phyloP scores from a whole-genome alignment of 2,797 vertebrate species.

The Buphagus erythrorhynchus region DNA sequence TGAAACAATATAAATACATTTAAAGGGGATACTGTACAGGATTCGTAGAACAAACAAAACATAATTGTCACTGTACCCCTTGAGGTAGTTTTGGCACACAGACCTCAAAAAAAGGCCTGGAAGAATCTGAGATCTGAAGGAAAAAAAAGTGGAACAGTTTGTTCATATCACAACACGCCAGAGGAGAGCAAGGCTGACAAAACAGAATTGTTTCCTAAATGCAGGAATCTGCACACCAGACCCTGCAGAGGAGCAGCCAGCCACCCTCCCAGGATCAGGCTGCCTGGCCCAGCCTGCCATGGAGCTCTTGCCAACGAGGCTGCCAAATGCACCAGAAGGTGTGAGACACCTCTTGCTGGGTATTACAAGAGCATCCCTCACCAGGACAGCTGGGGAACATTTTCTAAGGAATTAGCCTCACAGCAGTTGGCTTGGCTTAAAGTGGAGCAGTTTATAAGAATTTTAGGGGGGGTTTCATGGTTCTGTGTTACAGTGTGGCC shows the following conservation, averaged over 20 bases:
- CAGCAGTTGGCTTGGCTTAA: neutral
- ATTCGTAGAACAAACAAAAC: conserved; percentile 45
- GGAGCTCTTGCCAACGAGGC: neutral
- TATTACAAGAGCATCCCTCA: neutral
- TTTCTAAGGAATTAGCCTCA: neutral
- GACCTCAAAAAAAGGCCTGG: neutral
- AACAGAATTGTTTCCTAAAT: neutral
- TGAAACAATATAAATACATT: conserved; percentile 20
- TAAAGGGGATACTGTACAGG: conserved; percentile 3
- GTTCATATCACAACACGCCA: neutral
- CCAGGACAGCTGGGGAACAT: neutral
- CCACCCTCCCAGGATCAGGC: neutral
- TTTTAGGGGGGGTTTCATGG: neutral
- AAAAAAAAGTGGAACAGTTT: neutral
- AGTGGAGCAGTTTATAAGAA: neutral
- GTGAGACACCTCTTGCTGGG: neutral
- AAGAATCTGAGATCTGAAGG: neutral
- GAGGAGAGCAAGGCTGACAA: neutral
- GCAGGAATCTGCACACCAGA: neutral
- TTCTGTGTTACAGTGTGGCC: neutral
- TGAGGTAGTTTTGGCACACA: conserved; percentile 7
- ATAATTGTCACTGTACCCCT: conserved; percentile 30
- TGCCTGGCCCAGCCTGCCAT: neutral
- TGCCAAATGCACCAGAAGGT: neutral
- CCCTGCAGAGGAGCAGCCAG: neutral